phyloP scores from a whole-genome alignment of 30 jellyfish, hydroid and myxozoan species.

The Aurelia aurita complex sp. Pacific region DNA sequence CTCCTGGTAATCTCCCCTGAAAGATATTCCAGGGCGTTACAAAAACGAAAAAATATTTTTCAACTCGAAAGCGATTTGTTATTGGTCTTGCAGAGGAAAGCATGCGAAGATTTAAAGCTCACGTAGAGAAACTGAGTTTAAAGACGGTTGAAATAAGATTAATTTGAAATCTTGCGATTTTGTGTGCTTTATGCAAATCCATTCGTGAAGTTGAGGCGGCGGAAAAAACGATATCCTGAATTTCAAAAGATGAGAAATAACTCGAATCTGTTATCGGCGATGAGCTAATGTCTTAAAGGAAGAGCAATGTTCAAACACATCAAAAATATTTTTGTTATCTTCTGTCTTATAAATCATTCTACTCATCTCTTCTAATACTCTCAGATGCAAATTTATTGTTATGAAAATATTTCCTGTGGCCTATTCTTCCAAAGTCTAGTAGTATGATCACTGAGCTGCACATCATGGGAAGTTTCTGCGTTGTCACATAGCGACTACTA shows the following conservation, averaged over 20 bases:
- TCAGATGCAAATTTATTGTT: conserved; percentile 18
- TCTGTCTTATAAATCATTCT: conserved; percentile 25
- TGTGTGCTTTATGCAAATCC: conserved; percentile 25
- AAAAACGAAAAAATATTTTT: too few relatives aligned
- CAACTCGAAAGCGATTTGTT: too few relatives aligned
- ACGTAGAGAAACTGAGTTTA: conserved; percentile 5
- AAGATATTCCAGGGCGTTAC: too few relatives aligned
- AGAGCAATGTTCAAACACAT: conserved; percentile 18
- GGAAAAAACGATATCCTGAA: conserved; percentile 65
- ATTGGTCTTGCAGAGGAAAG: neutral
- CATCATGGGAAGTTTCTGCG: neutral
- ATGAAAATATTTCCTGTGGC: conserved; percentile 13
- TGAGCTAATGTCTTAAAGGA: conserved; percentile 36
- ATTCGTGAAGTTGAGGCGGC: conserved; percentile 42
- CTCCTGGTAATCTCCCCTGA: too few relatives aligned
- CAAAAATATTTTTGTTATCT: conserved; percentile 47
- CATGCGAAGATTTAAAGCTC: conserved; percentile 22
- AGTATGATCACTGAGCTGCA: neutral
- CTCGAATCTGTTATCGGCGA: conserved; percentile 20
- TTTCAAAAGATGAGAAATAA: conserved; percentile 16
- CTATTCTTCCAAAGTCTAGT: neutral
- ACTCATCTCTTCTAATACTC: conserved; percentile 40
- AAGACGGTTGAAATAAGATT: conserved; percentile 23
- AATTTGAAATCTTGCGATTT: conserved; percentile 24
- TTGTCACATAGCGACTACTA: neutral